Base-by-base conservation (phyloP, 2,113 vertebrate species). In the Clupea harengus region DNA sequence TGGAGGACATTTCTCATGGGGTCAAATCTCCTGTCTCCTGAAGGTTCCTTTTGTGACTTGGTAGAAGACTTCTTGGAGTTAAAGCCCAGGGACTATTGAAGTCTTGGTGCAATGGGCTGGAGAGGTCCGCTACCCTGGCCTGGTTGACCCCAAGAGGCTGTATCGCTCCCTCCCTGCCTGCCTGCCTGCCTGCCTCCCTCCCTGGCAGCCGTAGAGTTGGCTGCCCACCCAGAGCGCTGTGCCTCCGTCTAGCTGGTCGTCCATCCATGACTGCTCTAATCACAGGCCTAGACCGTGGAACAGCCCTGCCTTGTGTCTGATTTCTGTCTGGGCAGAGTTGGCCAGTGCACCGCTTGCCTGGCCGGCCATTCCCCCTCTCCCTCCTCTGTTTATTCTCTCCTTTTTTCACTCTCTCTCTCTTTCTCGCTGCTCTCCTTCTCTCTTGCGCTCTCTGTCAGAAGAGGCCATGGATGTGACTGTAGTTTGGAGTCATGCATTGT, bases 261-360 rank as follows among this genome's bases (percentile, higher is more conserved):
- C 89, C 89, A 86, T 90, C 87, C 89, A 88, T 84, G 88, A 87
- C 83, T 88, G 87, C 87, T 89, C 87, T 89, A 89, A 90, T 90
- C 89, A 90, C 86, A 89, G 87, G 87, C 87, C 89, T 87, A 32
- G 72, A 17, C 72, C 75, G 78, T 85, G 88, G 88, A 89, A 90
- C 89, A 88, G 84, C 87, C 89, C 86, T 88, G 87, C 85, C 85
- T 89, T 87, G 82, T 83, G 87, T 90, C 88, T 90, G 89, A 54
- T 88, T 89, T 88, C 85, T 89, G 89, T 90, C 89, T 89, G 89
- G 85, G 52, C 83, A 46, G 84, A 88, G 85, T 84, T 88, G 88
- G 89, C 88, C 81, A 82, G 82, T 82, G 82, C 82, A 45, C 85
- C 10, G 28, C 67, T 13, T 13, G 25, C 64, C n/a, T 22, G n/a